A percentile compares a stretch with the other conserved stretches of the same genome.
Evolutionary conservation across 1,140 invertebrate genomes (phyloP).

Genomic region (Camponotus vicinus): DNA sequence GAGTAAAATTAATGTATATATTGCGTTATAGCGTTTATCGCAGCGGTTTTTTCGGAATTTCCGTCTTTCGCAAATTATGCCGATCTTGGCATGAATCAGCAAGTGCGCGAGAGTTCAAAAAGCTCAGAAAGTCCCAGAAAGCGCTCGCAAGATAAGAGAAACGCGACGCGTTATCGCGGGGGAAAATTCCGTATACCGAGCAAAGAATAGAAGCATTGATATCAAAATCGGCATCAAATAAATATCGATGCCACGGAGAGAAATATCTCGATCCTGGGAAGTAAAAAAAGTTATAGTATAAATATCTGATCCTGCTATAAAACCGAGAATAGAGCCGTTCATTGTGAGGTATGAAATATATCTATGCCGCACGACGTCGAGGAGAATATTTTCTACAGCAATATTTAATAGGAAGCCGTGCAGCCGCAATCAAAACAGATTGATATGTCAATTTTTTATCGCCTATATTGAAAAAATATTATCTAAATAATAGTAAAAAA

Average conservation of each 20-base stretch:
- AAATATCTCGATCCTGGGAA: constrained; percentile 18
- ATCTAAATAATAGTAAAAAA: neutral
- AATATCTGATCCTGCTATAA: neutral
- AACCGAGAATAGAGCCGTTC: neutral
- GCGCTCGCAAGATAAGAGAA: constrained; percentile 28
- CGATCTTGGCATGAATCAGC: constrained; percentile 23
- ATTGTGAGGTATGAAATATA: neutral
- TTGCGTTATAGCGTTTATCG: neutral
- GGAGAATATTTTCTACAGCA: neutral
- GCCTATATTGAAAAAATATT: neutral
- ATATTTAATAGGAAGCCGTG: constrained; percentile 4
- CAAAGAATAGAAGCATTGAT: constrained; percentile 23
- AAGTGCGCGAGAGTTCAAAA: constrained; percentile 7
- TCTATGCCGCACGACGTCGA: neutral
- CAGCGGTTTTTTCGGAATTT: neutral
- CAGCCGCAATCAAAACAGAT: neutral
- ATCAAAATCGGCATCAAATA: constrained; percentile 32
- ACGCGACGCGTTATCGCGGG: constrained; percentile 35
- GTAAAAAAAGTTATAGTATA: neutral
- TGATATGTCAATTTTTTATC: neutral
- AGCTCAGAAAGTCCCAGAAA: constrained; percentile 28
- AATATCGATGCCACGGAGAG: neutral
- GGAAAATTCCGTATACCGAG: constrained; percentile 27
- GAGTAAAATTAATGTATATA: neutral
- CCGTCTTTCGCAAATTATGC: neutral